Evolutionary conservation across 2,888 invertebrate species (phyloP).

Genomic region (Pristionchus arcanus): DNA sequence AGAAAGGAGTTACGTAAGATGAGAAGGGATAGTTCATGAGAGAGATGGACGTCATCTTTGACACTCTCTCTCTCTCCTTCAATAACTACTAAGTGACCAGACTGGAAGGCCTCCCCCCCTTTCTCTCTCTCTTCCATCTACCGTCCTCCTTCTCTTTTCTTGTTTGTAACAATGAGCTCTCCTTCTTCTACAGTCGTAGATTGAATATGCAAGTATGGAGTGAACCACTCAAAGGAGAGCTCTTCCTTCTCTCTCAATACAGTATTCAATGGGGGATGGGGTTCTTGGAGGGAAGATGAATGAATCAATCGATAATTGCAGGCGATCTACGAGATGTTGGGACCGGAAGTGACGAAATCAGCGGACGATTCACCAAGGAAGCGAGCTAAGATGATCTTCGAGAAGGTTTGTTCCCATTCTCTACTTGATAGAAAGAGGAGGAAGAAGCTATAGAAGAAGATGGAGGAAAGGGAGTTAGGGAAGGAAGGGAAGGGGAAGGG

Average conservation of each 20-base stretch:
- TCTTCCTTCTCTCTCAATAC: background rate
- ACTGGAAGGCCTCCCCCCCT: background rate
- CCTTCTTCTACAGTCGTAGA: constrained; percentile 11
- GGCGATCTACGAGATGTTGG: constrained; percentile 99
- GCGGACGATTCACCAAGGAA: constrained; percentile 95
- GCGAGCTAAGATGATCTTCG: constrained; percentile 98
- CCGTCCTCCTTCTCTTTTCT: background rate
- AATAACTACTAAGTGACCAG: no score
- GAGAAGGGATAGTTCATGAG: background rate
- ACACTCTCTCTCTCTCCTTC: background rate
- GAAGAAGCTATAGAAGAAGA: background rate
- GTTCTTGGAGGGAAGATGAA: no score
- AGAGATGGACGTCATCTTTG: background rate
- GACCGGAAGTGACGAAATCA: constrained; percentile 94
- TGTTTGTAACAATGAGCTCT: constrained; percentile 19
- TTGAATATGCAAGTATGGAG: constrained; percentile 17
- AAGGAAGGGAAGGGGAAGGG: background rate
- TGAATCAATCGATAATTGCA: constrained; percentile 80
- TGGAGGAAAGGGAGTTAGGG: background rate
- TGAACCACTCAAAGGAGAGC: background rate
- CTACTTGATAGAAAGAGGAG: background rate
- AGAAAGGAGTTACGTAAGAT: background rate
- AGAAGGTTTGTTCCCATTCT: constrained; percentile 83
- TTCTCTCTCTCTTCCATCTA: constrained; percentile 16
- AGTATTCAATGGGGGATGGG: background rate